phyloP scores from a whole-genome alignment of 2,113 vertebrate species.

The Cyphomyrus plagiostoma region DNA sequence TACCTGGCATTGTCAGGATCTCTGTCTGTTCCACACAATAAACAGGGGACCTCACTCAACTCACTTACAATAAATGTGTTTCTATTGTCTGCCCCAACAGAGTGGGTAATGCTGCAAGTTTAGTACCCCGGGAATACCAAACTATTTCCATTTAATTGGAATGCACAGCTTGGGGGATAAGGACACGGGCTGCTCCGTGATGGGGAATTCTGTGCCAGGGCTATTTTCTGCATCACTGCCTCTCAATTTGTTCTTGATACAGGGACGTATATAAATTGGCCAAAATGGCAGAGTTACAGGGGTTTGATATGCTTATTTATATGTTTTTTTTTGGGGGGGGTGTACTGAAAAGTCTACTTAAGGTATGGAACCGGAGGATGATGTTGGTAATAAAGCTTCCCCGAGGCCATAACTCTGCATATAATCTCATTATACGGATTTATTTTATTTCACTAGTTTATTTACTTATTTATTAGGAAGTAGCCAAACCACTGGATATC shows the following conservation, averaged over 20 bases:
- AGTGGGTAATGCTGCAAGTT: background rate
- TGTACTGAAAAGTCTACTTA: background rate
- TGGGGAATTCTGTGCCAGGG: conserved; percentile 23
- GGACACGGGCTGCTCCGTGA: conserved; percentile 13
- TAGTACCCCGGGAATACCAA: conserved; percentile 13
- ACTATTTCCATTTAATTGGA: conserved; percentile 28
- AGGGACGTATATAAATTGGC: conserved; percentile 14
- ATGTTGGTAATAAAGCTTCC: background rate
- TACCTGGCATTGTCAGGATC: background rate
- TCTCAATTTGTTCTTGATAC: conserved; percentile 17
- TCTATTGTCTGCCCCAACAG: background rate
- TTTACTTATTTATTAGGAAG: too few species aligned
- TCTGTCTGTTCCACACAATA: background rate
- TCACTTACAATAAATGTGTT: background rate
- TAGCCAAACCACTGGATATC: background rate
- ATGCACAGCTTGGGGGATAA: conserved; percentile 22
- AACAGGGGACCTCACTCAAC: too few species aligned
- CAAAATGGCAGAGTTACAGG: background rate
- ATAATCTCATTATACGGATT: background rate
- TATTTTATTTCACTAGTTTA: background rate
- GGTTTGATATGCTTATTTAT: background rate
- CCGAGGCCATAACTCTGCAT: background rate
- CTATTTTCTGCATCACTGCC: conserved; percentile 30
- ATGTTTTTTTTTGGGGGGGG: background rate
- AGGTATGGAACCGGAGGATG: background rate